Conservation (phyloP, 2,113 vertebrate genomes). For the Cisticola juncidis region DNA sequence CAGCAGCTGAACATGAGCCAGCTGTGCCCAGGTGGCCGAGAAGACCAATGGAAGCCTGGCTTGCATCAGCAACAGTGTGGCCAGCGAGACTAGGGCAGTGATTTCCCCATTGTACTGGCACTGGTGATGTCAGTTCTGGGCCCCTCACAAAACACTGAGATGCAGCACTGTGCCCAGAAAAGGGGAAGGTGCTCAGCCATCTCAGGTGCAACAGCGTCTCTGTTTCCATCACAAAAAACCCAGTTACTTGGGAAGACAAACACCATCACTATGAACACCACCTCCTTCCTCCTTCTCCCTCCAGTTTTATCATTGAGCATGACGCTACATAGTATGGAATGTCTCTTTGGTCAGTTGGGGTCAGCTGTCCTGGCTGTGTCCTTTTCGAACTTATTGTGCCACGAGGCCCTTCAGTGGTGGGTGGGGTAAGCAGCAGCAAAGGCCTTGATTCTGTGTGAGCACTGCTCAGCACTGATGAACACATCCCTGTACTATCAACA, state of each 20-base stretch:
- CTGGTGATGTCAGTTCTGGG: not conserved
- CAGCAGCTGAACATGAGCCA: not conserved
- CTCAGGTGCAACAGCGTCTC: not conserved
- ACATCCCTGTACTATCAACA: not conserved
- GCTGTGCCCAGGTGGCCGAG: not conserved
- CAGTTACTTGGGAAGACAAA: not conserved
- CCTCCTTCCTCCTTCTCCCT: not conserved
- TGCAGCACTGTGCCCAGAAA: fast-evolving
- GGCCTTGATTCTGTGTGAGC: not conserved
- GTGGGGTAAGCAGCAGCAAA: not conserved
- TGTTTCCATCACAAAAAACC: not conserved
- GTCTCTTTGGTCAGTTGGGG: not conserved
- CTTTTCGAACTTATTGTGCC: not conserved
- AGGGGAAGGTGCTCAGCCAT: not conserved
- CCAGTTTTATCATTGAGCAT: not conserved
- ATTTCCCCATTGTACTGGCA: not conserved
- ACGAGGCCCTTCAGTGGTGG: not conserved
- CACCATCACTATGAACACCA: not conserved
- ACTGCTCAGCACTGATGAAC: not conserved
- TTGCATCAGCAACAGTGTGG: not conserved
- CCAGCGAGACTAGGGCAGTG: not conserved
- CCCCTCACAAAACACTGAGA: not conserved
- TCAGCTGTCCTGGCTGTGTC: not conserved
- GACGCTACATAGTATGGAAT: not conserved
- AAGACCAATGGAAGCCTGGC: no score